These are phyloP conservation scores for Corythornis leucogaster DNA, from an alignment of 2,797 vertebrate genomes.

Conservation along the genomic window DNA sequence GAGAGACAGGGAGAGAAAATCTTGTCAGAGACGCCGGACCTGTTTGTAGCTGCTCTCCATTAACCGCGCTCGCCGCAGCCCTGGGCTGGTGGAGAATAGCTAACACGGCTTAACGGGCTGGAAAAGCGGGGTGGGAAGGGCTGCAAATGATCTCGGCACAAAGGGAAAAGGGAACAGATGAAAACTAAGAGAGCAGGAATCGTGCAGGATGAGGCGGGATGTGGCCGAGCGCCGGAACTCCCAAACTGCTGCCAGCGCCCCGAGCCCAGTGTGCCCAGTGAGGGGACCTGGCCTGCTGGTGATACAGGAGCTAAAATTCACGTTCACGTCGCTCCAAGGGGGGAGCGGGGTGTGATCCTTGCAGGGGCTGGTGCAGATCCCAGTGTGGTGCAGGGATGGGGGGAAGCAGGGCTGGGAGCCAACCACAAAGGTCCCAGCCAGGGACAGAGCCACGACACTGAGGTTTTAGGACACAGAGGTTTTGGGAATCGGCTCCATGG, in stretches of 20 bases:
- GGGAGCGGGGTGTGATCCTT: fast-evolving
- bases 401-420: background rate
- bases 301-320: background rate
- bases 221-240: fast-evolving
- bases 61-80: slow-evolving; percentile 33
- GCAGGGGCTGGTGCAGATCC: background rate
- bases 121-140: slow-evolving; percentile 56
- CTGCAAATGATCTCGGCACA: slow-evolving; percentile 37
- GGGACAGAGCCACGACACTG: background rate
- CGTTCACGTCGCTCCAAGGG: fast-evolving
- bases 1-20: slow-evolving; percentile 42
- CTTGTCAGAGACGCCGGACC: slow-evolving; percentile 31
- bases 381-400: fast-evolving
- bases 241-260: background rate
- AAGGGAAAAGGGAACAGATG: background rate
- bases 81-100: slow-evolving; percentile 49
- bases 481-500: background rate
- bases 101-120: slow-evolving; percentile 63
- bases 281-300: fast-evolving
- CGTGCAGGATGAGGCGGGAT: background rate
- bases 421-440: background rate
- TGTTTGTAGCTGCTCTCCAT: slow-evolving; percentile 58
- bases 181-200: background rate
- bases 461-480: background rate
- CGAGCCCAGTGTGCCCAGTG: fast-evolving